Percentiles rank a stretch among this genome's conserved stretches.
Evolutionary conservation across 2,888 invertebrate genomes (phyloP).

Genomic region (Patella depressa): DNA sequence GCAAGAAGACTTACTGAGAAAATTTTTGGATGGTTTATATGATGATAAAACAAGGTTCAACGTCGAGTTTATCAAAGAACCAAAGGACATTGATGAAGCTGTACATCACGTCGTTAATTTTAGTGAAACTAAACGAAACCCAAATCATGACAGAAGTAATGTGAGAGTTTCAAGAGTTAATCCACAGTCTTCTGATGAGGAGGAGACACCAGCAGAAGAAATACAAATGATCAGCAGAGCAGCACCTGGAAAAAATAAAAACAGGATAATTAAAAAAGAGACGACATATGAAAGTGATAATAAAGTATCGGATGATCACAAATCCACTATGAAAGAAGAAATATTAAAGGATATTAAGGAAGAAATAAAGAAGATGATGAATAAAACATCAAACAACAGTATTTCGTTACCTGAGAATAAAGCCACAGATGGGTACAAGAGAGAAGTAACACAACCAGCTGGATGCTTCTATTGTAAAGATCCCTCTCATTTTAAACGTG

Average conservation of each 20-base stretch:
- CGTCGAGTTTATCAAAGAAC: not conserved
- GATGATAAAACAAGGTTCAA: constrained; percentile 32
- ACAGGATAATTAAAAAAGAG: constrained; percentile 4
- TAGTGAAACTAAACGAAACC: constrained; percentile 20
- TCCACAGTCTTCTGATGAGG: not conserved
- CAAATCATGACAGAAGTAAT: not conserved
- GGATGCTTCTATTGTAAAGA: constrained; percentile 27
- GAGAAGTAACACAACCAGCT: not conserved
- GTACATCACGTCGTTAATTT: constrained; percentile 22
- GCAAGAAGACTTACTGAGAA: constrained; percentile 32
- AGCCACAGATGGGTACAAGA: not conserved
- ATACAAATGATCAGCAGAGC: not conserved
- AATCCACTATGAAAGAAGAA: not conserved
- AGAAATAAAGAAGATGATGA: not conserved
- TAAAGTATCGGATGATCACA: not conserved
- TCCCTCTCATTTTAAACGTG: constrained; percentile 17
- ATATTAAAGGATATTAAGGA: not conserved
- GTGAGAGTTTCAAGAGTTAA: not conserved
- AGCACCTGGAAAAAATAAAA: not conserved
- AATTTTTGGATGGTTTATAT: constrained; percentile 29
- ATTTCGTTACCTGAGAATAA: not conserved
- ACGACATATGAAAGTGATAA: not conserved
- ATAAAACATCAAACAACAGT: not conserved
- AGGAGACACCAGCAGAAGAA: not conserved
- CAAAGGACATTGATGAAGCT: constrained; percentile 27